A percentile compares a stretch with the other conserved stretches of the same genome.
Evolutionary conservation across 1,140 invertebrate genomes (phyloP).

Genomic region (Matsumurasca onukii): DNA sequence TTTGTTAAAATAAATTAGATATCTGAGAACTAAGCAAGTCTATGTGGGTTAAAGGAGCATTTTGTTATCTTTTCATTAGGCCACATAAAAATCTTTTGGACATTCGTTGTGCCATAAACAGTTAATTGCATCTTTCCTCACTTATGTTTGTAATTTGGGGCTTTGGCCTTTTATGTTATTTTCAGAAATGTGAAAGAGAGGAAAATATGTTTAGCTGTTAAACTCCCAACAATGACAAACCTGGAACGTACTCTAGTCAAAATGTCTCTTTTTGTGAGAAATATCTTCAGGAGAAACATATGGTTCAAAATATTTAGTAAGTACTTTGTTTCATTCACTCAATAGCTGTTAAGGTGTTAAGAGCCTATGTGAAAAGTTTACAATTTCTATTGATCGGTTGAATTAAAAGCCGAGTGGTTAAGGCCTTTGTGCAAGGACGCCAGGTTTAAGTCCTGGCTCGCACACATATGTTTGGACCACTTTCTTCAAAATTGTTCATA

Average conservation of each 20-base stretch:
- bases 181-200: not conserved
- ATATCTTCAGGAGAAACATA: not conserved
- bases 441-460: not conserved
- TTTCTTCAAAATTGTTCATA: not conserved
- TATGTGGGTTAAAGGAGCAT: too few relatives aligned
- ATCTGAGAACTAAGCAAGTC: too few relatives aligned
- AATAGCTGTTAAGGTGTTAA: not conserved
- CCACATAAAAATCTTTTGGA: too few relatives aligned
- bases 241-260: not conserved
- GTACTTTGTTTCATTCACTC: not conserved
- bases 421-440: not conserved
- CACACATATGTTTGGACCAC: not conserved
- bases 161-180: too few relatives aligned
- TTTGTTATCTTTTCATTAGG: too few relatives aligned
- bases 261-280: constrained; percentile 1
- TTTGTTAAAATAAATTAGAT: too few relatives aligned
- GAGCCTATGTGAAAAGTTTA: not conserved
- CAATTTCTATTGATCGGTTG: not conserved
- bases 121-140: too few relatives aligned
- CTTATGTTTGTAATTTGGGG: too few relatives aligned
- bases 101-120: too few relatives aligned
- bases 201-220: not conserved
- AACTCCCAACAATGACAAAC: not conserved
- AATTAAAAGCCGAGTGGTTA: not conserved
- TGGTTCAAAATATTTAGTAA: not conserved